Conservation (phyloP, 2,888 invertebrate genomes). For the Lasioglossum villosulum region DNA sequence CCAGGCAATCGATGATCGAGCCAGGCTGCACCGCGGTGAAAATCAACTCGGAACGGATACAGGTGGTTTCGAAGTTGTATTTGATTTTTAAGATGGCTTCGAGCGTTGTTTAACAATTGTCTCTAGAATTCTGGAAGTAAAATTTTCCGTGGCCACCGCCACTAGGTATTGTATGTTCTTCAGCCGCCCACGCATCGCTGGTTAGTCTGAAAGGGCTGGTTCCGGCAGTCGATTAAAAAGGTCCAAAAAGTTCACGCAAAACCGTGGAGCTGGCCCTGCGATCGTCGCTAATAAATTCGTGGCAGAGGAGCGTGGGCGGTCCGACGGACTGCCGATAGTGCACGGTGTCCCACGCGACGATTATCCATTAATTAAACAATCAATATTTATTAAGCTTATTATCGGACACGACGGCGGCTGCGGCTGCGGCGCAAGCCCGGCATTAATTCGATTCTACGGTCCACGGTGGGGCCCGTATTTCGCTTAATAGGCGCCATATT, state of each 20-base stretch:
- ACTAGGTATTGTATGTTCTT: not conserved
- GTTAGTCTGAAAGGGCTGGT: not conserved
- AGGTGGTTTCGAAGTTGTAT: not conserved
- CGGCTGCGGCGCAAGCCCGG: slow-evolving; percentile 60
- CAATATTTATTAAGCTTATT: slow-evolving; percentile 83
- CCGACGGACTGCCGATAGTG: slow-evolving; percentile 71
- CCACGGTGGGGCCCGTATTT: slow-evolving; percentile 74
- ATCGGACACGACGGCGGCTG: slow-evolving; percentile 68
- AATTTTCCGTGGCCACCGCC: not conserved
- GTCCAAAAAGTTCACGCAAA: slow-evolving; percentile 31
- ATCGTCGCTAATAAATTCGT: slow-evolving; percentile 61
- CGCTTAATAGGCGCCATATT: slow-evolving; percentile 83
- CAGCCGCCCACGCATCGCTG: not conserved
- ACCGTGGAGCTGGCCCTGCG: slow-evolving; percentile 6
- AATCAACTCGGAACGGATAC: not conserved
- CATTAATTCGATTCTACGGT: slow-evolving; percentile 79
- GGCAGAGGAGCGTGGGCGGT: slow-evolving; percentile 67
- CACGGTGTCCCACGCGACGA: slow-evolving; percentile 75
- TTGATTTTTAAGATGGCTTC: not conserved
- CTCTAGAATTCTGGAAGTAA: not conserved
- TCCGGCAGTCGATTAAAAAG: slow-evolving; percentile 44
- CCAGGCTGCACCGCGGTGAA: not conserved
- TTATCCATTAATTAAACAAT: slow-evolving; percentile 83
- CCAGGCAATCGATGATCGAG: not conserved
- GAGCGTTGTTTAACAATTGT: not conserved